phyloP scores from a whole-genome alignment of 2,113 vertebrate species.

The Cygnus buccinator region DNA sequence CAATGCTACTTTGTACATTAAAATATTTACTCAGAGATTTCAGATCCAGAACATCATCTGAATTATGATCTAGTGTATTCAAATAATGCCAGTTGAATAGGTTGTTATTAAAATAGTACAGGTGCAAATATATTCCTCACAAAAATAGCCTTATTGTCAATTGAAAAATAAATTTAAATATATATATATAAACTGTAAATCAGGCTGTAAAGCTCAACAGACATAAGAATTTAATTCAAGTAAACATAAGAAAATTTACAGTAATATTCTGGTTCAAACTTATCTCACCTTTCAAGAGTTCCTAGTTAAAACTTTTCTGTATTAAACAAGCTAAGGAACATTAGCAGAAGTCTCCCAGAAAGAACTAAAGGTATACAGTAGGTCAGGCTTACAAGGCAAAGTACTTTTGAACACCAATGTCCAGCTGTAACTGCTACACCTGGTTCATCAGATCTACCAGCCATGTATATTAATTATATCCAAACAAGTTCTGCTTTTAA shows the following conservation, averaged over 20 bases:
- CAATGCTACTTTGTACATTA: not conserved
- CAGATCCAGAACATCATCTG: not conserved
- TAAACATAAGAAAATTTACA: not conserved
- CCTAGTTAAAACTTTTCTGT: not conserved
- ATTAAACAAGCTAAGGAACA: not conserved
- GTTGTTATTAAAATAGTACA: not conserved
- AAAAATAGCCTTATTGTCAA: not conserved
- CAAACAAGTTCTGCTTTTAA: not conserved
- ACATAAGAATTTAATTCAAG: fast-evolving
- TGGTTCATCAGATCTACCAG: not conserved
- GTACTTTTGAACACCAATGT: too few relatives aligned
- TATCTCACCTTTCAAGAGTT: not conserved
- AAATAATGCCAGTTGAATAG: not conserved
- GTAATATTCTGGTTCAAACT: not conserved
- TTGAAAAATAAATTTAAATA: not conserved
- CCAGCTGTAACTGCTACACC: not conserved
- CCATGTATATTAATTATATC: not conserved
- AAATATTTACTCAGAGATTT: not conserved
- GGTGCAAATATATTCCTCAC: not conserved
- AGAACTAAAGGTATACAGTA: not conserved
- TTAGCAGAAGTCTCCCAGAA: not conserved
- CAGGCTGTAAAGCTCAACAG: not conserved
- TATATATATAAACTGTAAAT: not conserved
- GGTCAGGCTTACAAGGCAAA: not conserved
- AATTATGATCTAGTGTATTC: not conserved